A percentile compares a stretch with the other conserved stretches of the same genome.
These are phyloP conservation scores for Nestor notabilis DNA, from an alignment of 2,113 vertebrate genomes.

Conservation along the genomic window DNA sequence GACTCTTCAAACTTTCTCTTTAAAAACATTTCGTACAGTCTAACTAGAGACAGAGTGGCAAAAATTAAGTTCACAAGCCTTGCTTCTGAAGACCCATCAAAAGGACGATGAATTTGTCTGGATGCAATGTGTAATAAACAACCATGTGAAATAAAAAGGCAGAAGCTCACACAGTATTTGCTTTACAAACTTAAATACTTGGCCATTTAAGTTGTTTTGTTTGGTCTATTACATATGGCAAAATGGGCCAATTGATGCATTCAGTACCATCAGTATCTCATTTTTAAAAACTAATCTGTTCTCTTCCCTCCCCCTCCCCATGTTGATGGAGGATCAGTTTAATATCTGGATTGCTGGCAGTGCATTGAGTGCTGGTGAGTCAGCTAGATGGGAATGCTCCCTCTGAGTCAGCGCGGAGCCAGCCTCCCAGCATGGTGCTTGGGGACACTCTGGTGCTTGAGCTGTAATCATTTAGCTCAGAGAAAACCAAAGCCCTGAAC, in stretches of 20 bases:
- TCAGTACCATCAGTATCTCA: slow-evolving; percentile 54
- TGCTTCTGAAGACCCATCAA: not conserved
- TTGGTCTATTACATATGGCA: slow-evolving; percentile 60
- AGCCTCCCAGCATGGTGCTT: slow-evolving; percentile 67
- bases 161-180: slow-evolving; percentile 54
- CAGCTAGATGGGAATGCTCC: slow-evolving; percentile 66
- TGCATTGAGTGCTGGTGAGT: slow-evolving; percentile 54
- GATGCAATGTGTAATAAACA: slow-evolving; percentile 66
- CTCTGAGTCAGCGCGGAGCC: slow-evolving; percentile 64
- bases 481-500: slow-evolving; percentile 61
- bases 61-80: slow-evolving; percentile 35
- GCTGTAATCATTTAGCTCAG: slow-evolving; percentile 65
- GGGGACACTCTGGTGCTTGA: slow-evolving; percentile 65
- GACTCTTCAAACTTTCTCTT: slow-evolving; percentile 9
- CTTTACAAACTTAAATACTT: slow-evolving; percentile 65
- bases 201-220: slow-evolving; percentile 61
- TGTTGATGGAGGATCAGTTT: slow-evolving; percentile 44
- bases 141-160: slow-evolving; percentile 42
- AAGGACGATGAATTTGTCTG: slow-evolving; percentile 51
- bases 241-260: slow-evolving; percentile 52
- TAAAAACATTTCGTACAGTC: slow-evolving; percentile 20
- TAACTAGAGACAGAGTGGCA: slow-evolving; percentile 1
- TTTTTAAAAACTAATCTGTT: slow-evolving; percentile 35
- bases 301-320: not conserved
- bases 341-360: slow-evolving; percentile 65